Evolutionary conservation across 2,888 invertebrate genomes (phyloP).

Genomic region (Allophyes oxyacanthae): DNA sequence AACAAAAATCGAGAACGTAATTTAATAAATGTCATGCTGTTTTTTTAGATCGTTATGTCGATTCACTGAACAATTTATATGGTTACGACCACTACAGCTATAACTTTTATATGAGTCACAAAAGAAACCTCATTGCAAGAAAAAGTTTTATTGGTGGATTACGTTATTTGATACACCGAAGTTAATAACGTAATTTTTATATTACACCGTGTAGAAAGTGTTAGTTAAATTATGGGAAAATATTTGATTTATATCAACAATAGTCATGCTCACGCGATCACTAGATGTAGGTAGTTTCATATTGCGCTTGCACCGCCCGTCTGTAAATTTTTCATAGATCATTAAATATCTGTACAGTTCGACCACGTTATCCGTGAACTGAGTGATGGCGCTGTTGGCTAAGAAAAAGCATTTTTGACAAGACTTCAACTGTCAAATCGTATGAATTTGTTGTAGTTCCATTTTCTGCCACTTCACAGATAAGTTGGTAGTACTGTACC

Average conservation of each 20-base stretch:
- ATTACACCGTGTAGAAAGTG: constrained; percentile 32
- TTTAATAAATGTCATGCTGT: neutral
- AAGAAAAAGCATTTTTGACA: too few relatives aligned
- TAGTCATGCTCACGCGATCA: constrained; percentile 35
- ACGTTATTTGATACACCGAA: constrained; percentile 26
- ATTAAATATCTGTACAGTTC: too few relatives aligned
- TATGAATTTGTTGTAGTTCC: too few relatives aligned
- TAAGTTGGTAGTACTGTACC: too few relatives aligned
- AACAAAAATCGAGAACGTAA: too few relatives aligned
- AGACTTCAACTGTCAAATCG: too few relatives aligned
- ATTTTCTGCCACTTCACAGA: too few relatives aligned
- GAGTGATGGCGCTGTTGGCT: too few relatives aligned
- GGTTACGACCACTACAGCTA: too few relatives aligned
- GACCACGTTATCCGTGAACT: too few relatives aligned
- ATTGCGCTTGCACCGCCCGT: constrained; percentile 4
- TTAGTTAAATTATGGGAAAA: constrained; percentile 38
- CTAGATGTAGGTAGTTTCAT: constrained; percentile 4
- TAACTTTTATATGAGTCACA: neutral
- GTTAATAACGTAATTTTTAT: constrained; percentile 17
- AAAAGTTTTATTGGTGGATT: neutral
- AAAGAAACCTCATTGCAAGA: neutral
- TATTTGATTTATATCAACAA: constrained; percentile 43
- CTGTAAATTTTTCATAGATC: constrained; percentile 34
- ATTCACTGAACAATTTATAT: neutral
- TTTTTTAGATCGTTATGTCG: neutral